Conservation (phyloP, 1,140 invertebrate species). For the Saccostrea echinata region DNA sequence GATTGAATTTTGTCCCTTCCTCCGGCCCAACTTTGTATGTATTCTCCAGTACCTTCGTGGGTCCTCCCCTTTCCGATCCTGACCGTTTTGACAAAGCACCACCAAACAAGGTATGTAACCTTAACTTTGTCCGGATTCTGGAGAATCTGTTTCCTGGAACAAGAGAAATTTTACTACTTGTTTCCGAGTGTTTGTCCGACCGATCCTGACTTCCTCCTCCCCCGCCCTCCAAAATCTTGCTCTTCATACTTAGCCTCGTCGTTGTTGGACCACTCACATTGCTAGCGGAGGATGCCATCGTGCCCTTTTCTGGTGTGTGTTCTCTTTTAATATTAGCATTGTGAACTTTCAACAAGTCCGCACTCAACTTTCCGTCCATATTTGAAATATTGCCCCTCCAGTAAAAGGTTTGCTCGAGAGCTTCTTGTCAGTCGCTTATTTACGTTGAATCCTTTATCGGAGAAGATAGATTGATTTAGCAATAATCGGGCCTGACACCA, state of each 20-base stretch:
- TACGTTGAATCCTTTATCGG: constrained; percentile 26
- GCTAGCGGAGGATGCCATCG: background rate
- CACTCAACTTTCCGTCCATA: constrained; percentile 41
- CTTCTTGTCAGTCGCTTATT: constrained; percentile 30
- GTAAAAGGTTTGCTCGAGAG: constrained; percentile 20
- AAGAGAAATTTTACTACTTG: constrained; percentile 48
- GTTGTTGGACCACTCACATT: constrained; percentile 11
- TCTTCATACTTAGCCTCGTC: background rate
- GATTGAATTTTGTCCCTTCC: constrained; percentile 58
- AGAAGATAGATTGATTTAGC: constrained; percentile 28
- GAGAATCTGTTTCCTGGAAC: constrained; percentile 49
- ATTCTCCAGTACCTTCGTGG: constrained; percentile 53
- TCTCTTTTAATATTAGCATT: constrained; percentile 32
- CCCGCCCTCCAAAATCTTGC: background rate
- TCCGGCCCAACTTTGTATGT: constrained; percentile 67
- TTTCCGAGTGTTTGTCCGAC: constrained; percentile 52
- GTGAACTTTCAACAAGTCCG: constrained; percentile 41
- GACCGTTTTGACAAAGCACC: constrained; percentile 40
- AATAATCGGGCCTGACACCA: constrained; percentile 22
- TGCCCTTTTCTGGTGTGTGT: constrained; percentile 15
- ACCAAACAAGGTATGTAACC: constrained; percentile 51
- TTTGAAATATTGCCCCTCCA: constrained; percentile 19
- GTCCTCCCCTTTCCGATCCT: constrained; percentile 47
- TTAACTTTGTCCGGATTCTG: constrained; percentile 51
- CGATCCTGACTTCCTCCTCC: background rate